Evolutionary conservation across 1,140 invertebrate genomes (phyloP), one percentile per base, ranked within the genome.

Genomic region (Alviniconcha marisindica): DNA sequence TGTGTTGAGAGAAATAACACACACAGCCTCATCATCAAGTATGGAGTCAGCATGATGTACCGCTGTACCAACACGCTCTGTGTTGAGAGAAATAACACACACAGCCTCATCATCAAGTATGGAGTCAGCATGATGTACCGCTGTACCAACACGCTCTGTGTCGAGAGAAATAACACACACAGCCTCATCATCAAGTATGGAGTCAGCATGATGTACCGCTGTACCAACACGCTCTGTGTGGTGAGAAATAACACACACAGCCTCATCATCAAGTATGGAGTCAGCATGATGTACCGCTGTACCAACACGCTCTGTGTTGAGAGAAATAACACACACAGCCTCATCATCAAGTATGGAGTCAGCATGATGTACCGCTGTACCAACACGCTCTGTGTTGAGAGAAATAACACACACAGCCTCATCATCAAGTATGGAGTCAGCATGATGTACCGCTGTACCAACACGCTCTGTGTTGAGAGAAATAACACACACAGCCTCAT

Each of bases 271-370:
- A 96, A 96, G 73, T 97, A 92, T 90, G 96, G 95, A 1, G 96
- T 95, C 79, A 95, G 95, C 84, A 95, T 91, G 79, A 97, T 95
- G 73, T 81, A 83, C 42, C 88, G 81, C 85, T 92, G 90, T 28
- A 92, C 60, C 24, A 91, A 73, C 24, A 79, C 66, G 77, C 90
- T 88, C 91, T 91, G 85, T 15, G 63, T 18, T 33, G 0, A 66
- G 28, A 33, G 1, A 7, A 33, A 74, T 14, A 54, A 14, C 51
- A 54, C 51, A 54, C 51, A 54, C 51, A 54, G 24, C 10, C n/a
- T n/a, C n/a, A n/a, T n/a, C n/a, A n/a, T 96, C 94, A 96, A 96
- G 73, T 97, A 92, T 90, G 96, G 95, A 1, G 96, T 95, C 79
- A 95, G 95, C 84, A 95, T 91, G 79, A 97, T 95, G 73, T 81